phyloP scores from a whole-genome alignment of 2,797 vertebrate species.

The Trachurus trachurus region DNA sequence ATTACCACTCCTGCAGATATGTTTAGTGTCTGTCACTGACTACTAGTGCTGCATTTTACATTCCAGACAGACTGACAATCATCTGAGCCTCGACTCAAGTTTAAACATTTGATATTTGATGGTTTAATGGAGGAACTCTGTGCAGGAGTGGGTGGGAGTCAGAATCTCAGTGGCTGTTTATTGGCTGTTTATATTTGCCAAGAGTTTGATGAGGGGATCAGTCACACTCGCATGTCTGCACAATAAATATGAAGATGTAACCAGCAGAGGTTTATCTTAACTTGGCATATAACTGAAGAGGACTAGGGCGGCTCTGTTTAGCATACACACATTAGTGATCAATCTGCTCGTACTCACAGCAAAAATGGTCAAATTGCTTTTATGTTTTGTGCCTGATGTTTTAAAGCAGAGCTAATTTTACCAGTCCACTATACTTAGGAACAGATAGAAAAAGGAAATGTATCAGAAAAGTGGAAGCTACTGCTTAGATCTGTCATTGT shows the following conservation, averaged over 20 bases:
- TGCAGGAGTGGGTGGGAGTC: too few relatives aligned
- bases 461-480: too few relatives aligned
- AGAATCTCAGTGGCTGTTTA: too few relatives aligned
- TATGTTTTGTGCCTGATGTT: neutral
- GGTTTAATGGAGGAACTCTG: neutral
- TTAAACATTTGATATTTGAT: neutral
- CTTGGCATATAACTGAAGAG: too few relatives aligned
- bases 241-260: too few relatives aligned
- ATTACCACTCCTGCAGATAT: constrained; percentile 45
- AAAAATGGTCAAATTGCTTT: neutral
- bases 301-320: neutral
- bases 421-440: too few relatives aligned
- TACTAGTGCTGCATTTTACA: constrained; percentile 7
- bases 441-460: too few relatives aligned
- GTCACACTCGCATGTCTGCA: too few relatives aligned
- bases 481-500: too few relatives aligned
- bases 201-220: too few relatives aligned
- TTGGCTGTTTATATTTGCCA: too few relatives aligned
- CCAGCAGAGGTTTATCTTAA: too few relatives aligned
- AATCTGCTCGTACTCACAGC: neutral
- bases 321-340: neutral
- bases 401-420: neutral
- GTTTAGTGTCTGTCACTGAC: constrained; percentile 12
- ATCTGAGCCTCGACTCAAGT: neutral
- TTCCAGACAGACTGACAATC: neutral